Base-by-base conservation (phyloP, 2,113 vertebrate species). In the Saguinus midas region DNA sequence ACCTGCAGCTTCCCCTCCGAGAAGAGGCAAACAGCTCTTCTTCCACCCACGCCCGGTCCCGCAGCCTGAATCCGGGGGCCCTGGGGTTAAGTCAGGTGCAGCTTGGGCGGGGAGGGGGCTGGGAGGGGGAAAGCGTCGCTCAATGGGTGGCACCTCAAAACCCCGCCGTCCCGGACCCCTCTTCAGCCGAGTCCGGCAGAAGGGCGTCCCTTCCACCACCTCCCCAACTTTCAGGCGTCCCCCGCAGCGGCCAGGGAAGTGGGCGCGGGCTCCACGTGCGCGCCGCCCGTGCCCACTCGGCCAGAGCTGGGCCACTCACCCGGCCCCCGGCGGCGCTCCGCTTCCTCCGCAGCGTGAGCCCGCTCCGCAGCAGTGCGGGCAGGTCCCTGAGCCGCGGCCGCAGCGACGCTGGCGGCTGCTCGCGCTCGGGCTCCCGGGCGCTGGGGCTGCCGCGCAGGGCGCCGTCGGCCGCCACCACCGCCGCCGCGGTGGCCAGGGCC, bases 271-370 rank as follows among this genome's bases (percentile, higher is more conserved):
- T 83, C 80, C 95, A 94, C 73, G 96, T 96, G 94, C 27, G 35
- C 82, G 52, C 48, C 43, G 88, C 86, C n/a, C 76, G 20, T 3
- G 57, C 78, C 88, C 57, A 1, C 29, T 25, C 37, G 8, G 48
- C 13, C 70, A 3, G 43, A 23, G 29, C 75, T 6, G 20, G n/a
- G 86, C 52, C 97, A 97, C 98, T 98, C 97, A 98, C 98, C 98
- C 98, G 98, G 92, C 64, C 98, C 45, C 97, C 97, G 25, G 96
- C 97, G 79, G 93, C 98, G 58, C 98, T 98, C 93, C 97, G 97
- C 97, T 99, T 99, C 98, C 99, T 99, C 98, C 99, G 99, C 99
- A 99, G 98, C 97, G 99, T 99, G 96, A 99, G 99, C 78, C 99
- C 99, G 98, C 99, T 99, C 96, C 99, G 99, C 90, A 99, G 99